Evolutionary conservation across 2,888 invertebrate species (phyloP).

Genomic region (Stenichneumon culpator): DNA sequence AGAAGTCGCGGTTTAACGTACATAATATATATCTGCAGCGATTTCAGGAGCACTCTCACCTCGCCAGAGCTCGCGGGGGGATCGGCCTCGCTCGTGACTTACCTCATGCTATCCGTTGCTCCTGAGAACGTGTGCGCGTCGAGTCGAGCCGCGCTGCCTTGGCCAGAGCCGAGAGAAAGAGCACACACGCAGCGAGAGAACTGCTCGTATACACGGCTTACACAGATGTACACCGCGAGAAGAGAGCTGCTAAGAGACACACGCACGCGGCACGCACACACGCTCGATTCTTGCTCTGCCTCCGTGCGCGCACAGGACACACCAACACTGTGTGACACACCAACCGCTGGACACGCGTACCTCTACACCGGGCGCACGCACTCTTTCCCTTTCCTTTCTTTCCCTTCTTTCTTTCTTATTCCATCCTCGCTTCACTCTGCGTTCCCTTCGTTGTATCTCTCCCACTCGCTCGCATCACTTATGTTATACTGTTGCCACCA

Average conservation of each 20-base stretch:
- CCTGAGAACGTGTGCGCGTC: conserved; percentile 66
- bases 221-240: conserved; percentile 23
- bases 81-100: conserved; percentile 74
- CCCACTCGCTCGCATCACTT: conserved; percentile 34
- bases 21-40: conserved; percentile 53
- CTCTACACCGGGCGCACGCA: conserved; percentile 68
- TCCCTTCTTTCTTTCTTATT: conserved; percentile 56
- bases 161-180: conserved; percentile 48
- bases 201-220: conserved; percentile 10
- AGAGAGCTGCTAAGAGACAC: conserved; percentile 35
- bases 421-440: conserved; percentile 52
- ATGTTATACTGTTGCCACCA: neutral
- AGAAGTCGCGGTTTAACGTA: conserved; percentile 34
- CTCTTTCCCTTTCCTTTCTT: conserved; percentile 64
- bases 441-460: conserved; percentile 40
- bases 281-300: conserved; percentile 10
- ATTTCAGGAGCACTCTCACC: conserved; percentile 72
- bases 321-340: conserved; percentile 61
- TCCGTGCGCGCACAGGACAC: conserved; percentile 57
- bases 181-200: conserved; percentile 54
- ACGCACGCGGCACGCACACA: conserved; percentile 37
- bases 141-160: conserved; percentile 31
- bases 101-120: conserved; percentile 73
- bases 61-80: conserved; percentile 60
- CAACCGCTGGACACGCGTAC: conserved; percentile 61